phyloP scores from a whole-genome alignment of 1,140 invertebrate species.

The Lepidostoma basale region DNA sequence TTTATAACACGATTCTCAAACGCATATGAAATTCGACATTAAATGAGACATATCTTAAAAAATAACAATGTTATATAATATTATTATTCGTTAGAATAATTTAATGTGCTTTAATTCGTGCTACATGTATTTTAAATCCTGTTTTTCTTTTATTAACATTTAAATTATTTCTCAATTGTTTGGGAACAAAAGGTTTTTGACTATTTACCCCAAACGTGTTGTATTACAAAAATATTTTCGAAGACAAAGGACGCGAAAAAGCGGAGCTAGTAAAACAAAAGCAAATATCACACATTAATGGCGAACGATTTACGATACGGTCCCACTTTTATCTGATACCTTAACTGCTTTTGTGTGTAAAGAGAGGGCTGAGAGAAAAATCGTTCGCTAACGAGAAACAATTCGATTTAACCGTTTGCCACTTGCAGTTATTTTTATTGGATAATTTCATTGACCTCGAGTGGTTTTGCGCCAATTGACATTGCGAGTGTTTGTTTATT shows the following conservation, averaged over 20 bases:
- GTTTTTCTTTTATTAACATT: too few species aligned
- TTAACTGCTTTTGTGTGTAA: constrained; percentile 1
- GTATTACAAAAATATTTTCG: constrained; percentile 9
- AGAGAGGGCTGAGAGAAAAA: not conserved
- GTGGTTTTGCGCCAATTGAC: not conserved
- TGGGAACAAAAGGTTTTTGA: not conserved
- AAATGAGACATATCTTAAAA: too few species aligned
- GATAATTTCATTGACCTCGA: not conserved
- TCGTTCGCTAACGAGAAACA: not conserved
- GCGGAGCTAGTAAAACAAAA: not conserved
- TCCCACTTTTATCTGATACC: constrained; percentile 10
- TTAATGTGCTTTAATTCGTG: too few species aligned
- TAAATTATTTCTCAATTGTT: too few species aligned
- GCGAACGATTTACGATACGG: not conserved
- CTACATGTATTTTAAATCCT: too few species aligned
- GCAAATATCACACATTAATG: constrained; percentile 2
- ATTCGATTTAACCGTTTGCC: not conserved
- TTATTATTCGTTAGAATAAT: too few species aligned
- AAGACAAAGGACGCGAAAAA: constrained; percentile 8
- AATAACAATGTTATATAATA: too few species aligned
- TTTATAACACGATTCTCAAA: too few species aligned
- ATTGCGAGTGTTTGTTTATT: too few species aligned
- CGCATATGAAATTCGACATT: too few species aligned
- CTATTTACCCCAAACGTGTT: constrained; percentile 8
- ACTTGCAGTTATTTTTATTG: not conserved